These are phyloP conservation scores for Pygmarrhopalites habei DNA, from an alignment of 1,140 invertebrate species.

Conservation along the genomic window DNA sequence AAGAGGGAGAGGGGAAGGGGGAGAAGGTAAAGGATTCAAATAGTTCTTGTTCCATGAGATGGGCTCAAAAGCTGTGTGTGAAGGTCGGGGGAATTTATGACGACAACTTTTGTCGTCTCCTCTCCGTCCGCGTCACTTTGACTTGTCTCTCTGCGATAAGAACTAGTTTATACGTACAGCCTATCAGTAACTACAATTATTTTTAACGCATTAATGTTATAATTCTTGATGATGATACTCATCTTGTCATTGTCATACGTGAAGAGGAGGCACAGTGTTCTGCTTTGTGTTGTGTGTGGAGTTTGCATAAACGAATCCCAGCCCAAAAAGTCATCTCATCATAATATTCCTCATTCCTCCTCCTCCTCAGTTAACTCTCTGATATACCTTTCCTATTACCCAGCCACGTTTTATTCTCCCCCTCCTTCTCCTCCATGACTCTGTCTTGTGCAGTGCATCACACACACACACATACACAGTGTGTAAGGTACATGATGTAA, in stretches of 20 bases:
- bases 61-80: not conserved
- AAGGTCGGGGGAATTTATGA: conserved; percentile 20
- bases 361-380: not conserved
- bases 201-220: conserved; percentile 25
- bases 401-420: not conserved
- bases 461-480: not conserved
- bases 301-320: conserved; percentile 9
- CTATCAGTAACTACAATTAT: conserved; percentile 23
- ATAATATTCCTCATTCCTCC: not conserved
- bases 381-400: not conserved
- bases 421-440: not conserved
- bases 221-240: conserved; percentile 17
- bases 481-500: not conserved
- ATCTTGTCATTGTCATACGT: conserved; percentile 15
- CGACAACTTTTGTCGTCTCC: conserved; percentile 19
- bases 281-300: not conserved
- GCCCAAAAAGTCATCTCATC: conserved; percentile 12
- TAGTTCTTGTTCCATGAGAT: not conserved
- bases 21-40: not conserved
- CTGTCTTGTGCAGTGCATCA: not conserved
- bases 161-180: conserved; percentile 16
- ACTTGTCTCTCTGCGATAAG: conserved; percentile 4
- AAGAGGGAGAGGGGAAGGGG: not conserved
- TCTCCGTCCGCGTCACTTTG: conserved; percentile 11
- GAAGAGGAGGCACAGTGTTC: too few relatives aligned